Percentiles rank a stretch among this genome's conserved stretches.
These are phyloP conservation scores for Odontocerum albicorne DNA, from an alignment of 2,888 invertebrate species.

Conservation along the genomic window DNA sequence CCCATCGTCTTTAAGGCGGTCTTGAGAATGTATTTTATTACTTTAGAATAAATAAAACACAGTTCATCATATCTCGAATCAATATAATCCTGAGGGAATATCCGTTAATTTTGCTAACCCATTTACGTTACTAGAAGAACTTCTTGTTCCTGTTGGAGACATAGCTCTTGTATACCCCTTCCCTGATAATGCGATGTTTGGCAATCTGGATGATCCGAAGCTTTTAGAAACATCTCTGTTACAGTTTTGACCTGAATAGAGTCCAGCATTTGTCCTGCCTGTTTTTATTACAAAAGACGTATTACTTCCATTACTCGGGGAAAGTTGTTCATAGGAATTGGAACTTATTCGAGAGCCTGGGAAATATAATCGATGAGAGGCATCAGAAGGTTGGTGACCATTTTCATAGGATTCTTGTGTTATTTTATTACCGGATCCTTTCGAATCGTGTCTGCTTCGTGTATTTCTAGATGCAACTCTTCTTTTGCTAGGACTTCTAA, in stretches of 20 bases:
- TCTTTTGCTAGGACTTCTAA: constrained; percentile 30
- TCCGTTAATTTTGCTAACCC: constrained; percentile 69
- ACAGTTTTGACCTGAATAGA: constrained; percentile 63
- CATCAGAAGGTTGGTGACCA: constrained; percentile 40
- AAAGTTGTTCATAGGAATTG: constrained; percentile 46
- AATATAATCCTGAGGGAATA: constrained; percentile 74
- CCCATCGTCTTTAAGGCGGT: neutral
- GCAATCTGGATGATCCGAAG: constrained; percentile 50
- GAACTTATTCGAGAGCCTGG: constrained; percentile 47
- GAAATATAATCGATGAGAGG: constrained; percentile 49
- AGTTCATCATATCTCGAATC: constrained; percentile 29
- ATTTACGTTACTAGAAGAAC: constrained; percentile 43
- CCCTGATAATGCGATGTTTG: constrained; percentile 43
- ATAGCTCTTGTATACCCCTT: constrained; percentile 52
- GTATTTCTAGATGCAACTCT: constrained; percentile 22
- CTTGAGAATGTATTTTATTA: neutral
- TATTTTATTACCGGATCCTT: constrained; percentile 43
- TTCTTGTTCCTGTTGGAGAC: constrained; percentile 47
- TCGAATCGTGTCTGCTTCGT: constrained; percentile 44
- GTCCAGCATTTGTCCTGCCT: constrained; percentile 64
- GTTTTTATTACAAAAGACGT: constrained; percentile 62
- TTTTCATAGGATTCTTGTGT: constrained; percentile 40
- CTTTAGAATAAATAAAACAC: neutral
- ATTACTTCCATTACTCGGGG: constrained; percentile 45
- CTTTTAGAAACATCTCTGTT: constrained; percentile 54